Evolutionary conservation across 2,113 vertebrate genomes (phyloP).

Genomic region (Hippoglossus stenolepis): DNA sequence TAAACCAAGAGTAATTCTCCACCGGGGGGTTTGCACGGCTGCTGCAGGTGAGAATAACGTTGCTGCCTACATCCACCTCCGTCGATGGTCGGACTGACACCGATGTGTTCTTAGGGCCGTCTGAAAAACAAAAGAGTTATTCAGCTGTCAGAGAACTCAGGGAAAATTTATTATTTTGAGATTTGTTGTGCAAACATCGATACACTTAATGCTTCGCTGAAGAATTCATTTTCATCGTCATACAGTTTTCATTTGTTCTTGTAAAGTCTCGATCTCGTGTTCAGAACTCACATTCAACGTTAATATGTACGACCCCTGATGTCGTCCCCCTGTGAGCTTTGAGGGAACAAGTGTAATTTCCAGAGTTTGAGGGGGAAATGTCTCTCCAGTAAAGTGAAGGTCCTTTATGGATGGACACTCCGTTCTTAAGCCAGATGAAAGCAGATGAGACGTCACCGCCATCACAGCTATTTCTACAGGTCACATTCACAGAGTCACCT

Average conservation of each 20-base stretch:
- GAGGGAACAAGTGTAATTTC: conserved; percentile 63
- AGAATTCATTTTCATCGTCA: too few species aligned
- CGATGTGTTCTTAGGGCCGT: conserved; percentile 52
- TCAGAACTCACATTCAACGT: conserved; percentile 61
- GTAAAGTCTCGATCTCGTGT: background rate
- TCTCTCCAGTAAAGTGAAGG: conserved; percentile 23
- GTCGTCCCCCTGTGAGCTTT: conserved; percentile 5
- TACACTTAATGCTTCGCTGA: background rate
- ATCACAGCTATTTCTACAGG: conserved; percentile 42
- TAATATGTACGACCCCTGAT: conserved; percentile 24
- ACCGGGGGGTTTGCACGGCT: conserved; percentile 57
- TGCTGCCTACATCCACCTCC: background rate
- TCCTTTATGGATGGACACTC: conserved; percentile 21
- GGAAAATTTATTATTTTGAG: background rate
- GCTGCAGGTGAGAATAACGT: conserved; percentile 53
- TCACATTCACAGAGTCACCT: conserved; percentile 50
- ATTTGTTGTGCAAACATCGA: too few species aligned
- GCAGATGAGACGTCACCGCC: background rate
- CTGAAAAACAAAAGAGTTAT: conserved; percentile 42
- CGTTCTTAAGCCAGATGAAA: conserved; percentile 54
- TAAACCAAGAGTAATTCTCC: conserved; percentile 53
- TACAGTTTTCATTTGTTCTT: too few species aligned
- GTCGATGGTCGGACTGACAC: conserved; percentile 12
- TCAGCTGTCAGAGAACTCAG: background rate
- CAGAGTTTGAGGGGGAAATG: conserved; percentile 37